These are phyloP conservation scores for Sycophila texana DNA, from an alignment of 2,888 invertebrate genomes.

Conservation along the genomic window DNA sequence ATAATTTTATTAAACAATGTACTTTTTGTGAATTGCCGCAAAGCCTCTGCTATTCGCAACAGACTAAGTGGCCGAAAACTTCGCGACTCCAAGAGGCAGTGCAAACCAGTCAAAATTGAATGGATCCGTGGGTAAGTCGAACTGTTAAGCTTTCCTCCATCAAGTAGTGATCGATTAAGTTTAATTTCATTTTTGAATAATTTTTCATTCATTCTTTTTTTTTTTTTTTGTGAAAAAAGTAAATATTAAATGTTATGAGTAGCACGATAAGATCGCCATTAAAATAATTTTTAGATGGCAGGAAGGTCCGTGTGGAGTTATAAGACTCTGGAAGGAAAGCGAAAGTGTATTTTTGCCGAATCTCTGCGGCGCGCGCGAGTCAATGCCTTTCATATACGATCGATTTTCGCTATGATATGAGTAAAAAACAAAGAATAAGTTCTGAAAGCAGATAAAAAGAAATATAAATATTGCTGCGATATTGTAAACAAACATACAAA, in stretches of 20 bases:
- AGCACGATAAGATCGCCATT: too few relatives aligned
- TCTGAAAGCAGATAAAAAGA: background rate
- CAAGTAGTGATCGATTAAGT: background rate
- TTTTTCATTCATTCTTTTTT: too few relatives aligned
- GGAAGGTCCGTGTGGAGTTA: background rate
- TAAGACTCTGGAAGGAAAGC: background rate
- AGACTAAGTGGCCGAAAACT: background rate
- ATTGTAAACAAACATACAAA: conserved; percentile 10
- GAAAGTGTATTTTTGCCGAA: conserved; percentile 43
- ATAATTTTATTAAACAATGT: background rate
- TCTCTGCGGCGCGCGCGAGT: conserved; percentile 48
- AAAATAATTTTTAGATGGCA: too few relatives aligned
- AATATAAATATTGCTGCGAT: too few relatives aligned
- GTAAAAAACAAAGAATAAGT: background rate
- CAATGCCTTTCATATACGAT: conserved; percentile 23
- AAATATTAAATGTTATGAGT: too few relatives aligned
- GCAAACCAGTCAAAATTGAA: background rate
- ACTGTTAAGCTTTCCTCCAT: background rate
- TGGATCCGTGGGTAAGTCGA: background rate
- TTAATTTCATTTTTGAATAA: background rate
- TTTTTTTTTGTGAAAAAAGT: too few relatives aligned
- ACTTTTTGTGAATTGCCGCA: background rate
- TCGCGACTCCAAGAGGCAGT: background rate
- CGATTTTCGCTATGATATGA: background rate
- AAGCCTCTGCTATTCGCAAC: background rate